Conservation (phyloP, 2,888 invertebrate species). For the Conomelus anceps region DNA sequence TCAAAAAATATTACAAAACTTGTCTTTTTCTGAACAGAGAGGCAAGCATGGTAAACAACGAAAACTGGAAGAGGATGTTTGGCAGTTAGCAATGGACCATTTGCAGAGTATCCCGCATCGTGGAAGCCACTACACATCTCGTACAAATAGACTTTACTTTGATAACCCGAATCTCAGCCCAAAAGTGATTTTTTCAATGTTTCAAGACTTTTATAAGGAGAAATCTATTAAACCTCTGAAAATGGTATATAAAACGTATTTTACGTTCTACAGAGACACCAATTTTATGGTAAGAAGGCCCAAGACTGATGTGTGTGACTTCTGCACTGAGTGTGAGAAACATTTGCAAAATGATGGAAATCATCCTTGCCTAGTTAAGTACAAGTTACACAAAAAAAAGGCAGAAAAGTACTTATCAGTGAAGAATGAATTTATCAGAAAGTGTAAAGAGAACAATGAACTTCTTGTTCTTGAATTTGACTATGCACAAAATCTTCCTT, state of each 20-base stretch:
- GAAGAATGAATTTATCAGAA: not conserved
- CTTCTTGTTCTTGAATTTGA: slow-evolving; percentile 29
- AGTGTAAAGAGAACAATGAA: slow-evolving; percentile 17
- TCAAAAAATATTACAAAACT: slow-evolving; percentile 8
- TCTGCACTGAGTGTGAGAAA: slow-evolving; percentile 23
- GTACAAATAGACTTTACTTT: slow-evolving; percentile 19
- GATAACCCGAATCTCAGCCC: slow-evolving; percentile 15
- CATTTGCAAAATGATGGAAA: slow-evolving; percentile 18
- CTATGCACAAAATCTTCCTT: no score
- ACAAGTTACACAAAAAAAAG: slow-evolving; percentile 16
- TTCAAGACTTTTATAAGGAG: slow-evolving; percentile 17
- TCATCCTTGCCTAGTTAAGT: slow-evolving; percentile 10
- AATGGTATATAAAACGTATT: slow-evolving; percentile 26
- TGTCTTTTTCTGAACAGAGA: slow-evolving; percentile 8
- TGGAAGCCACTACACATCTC: slow-evolving; percentile 13
- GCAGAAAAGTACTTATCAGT: slow-evolving; percentile 16
- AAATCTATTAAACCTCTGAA: slow-evolving; percentile 17
- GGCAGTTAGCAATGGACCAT: slow-evolving; percentile 17
- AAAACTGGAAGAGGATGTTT: slow-evolving; percentile 18
- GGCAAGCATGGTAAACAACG: slow-evolving; percentile 22
- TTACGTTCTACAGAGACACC: slow-evolving; percentile 26
- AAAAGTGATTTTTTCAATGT: slow-evolving; percentile 16
- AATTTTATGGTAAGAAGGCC: slow-evolving; percentile 23
- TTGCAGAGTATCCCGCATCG: slow-evolving; percentile 19
- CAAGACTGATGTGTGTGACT: slow-evolving; percentile 31